Percentiles rank a stretch among this genome's conserved stretches.
phyloP scores from a whole-genome alignment of 2,113 vertebrate species.

The Danio rerio region GRCz12tu NC_133180.1:73907001-73907500 shows the following conservation, averaged over 20 bases:
- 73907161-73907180: not conserved
- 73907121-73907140: not conserved
- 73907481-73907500: too few species aligned
- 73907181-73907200: not conserved
- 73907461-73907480: too few species aligned
- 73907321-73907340: not conserved
- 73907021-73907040: too few species aligned
- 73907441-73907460: too few species aligned
- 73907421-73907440: too few species aligned
- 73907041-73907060: too few species aligned
- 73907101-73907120: not conserved
- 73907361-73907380: not conserved
- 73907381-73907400: not conserved
- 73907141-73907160: not conserved
- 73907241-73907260: not conserved
- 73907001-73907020: too few species aligned
- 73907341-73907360: not conserved
- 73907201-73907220: not conserved
- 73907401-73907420: not conserved
- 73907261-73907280: not conserved
- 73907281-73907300: not conserved
- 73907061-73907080: too few species aligned
- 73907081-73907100: not conserved
- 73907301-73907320: not conserved
- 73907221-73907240: not conserved